A percentile compares a stretch with the other conserved stretches of the same genome.
phyloP scores from a whole-genome alignment of 2,797 vertebrate genomes.

The Spea hammondii region DNA sequence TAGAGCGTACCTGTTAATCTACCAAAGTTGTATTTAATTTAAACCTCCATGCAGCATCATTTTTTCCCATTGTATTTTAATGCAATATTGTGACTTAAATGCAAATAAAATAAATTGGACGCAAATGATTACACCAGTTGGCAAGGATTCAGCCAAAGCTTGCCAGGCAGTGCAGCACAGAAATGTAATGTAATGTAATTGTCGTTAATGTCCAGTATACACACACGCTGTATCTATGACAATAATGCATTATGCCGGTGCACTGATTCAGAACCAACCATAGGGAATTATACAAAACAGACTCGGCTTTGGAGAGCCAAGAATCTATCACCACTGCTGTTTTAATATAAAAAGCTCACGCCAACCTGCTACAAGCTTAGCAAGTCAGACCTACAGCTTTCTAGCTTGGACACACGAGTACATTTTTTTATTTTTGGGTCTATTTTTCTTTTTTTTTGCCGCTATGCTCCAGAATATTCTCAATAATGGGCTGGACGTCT shows the following conservation, averaged over 20 bases:
- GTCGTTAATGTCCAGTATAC: constrained; percentile 25
- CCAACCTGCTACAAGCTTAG: constrained; percentile 27
- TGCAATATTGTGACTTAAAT: constrained; percentile 9
- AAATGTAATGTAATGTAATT: constrained; percentile 14
- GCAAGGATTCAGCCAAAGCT: constrained; percentile 3
- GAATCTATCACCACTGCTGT: constrained; percentile 37
- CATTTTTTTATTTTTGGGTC: background rate
- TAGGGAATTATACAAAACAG: constrained; percentile 34
- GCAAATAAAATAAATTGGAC: constrained; percentile 7
- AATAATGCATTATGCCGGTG: constrained; percentile 24
- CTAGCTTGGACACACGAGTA: background rate
- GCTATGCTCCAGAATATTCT: background rate
- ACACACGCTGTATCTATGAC: constrained; percentile 28
- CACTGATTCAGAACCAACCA: constrained; percentile 27
- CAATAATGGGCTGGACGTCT: too few species aligned
- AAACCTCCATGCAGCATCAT: background rate
- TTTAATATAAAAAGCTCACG: constrained; percentile 31
- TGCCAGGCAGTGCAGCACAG: background rate
- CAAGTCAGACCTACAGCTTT: constrained; percentile 17
- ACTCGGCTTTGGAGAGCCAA: constrained; percentile 35
- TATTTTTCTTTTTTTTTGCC: background rate
- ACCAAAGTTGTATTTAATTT: too few species aligned
- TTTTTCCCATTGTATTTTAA: background rate
- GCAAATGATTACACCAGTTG: background rate
- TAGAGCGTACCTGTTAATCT: too few species aligned